Evolutionary conservation across 2,888 invertebrate species (phyloP).

Genomic region (Lingula anatina): DNA sequence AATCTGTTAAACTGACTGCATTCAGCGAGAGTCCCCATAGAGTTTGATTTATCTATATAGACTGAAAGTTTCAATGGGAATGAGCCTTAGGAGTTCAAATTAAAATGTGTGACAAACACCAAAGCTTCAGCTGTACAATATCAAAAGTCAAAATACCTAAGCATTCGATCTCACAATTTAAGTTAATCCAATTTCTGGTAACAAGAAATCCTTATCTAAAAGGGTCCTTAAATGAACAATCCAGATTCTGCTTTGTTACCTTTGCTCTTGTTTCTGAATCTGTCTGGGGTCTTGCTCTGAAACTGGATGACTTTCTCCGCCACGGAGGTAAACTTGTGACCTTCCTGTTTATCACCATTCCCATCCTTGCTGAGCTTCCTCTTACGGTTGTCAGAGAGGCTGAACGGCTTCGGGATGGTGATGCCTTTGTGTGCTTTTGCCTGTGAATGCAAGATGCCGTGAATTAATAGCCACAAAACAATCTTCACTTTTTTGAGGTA

Average conservation of each 20-base stretch:
- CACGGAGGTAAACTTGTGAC: constrained; percentile 57
- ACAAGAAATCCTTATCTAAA: too few relatives aligned
- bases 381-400: constrained; percentile 22
- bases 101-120: neutral
- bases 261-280: constrained; percentile 54
- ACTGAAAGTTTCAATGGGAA: too few relatives aligned
- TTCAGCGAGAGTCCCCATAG: constrained; percentile 1
- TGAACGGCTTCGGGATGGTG: constrained; percentile 43
- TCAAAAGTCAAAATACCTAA: neutral
- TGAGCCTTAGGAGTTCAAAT: too few relatives aligned
- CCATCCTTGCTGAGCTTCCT: constrained; percentile 8
- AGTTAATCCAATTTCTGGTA: too few relatives aligned
- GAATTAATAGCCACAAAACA: too few relatives aligned
- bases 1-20: too few relatives aligned
- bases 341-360: constrained; percentile 10
- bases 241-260: constrained; percentile 11
- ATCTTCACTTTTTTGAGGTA: too few relatives aligned
- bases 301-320: constrained; percentile 61
- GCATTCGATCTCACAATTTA: neutral
- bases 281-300: constrained; percentile 60
- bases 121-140: neutral
- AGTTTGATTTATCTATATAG: too few relatives aligned
- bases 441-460: constrained; percentile 1
- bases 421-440: constrained; percentile 11
- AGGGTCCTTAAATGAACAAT: neutral